Evolutionary conservation across 2,888 invertebrate genomes (phyloP).

Genomic region (Harpalus rubripes): DNA sequence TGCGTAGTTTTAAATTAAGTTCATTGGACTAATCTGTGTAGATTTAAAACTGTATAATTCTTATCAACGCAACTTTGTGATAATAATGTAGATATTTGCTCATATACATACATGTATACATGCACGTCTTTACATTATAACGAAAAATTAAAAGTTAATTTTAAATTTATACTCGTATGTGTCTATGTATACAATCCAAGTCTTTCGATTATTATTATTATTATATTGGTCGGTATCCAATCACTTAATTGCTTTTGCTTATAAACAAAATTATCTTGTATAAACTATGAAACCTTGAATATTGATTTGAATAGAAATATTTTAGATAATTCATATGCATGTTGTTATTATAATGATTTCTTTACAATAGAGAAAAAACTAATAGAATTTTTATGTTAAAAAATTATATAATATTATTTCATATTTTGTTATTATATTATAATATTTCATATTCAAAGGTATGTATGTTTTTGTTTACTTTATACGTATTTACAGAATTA

Average conservation of each 20-base stretch:
- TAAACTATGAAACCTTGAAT: background rate
- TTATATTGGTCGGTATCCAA: background rate
- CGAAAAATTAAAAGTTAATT: no score
- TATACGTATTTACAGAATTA: no score
- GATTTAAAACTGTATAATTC: background rate
- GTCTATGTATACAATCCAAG: no score
- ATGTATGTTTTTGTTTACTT: no score
- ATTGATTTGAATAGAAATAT: background rate
- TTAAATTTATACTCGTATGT: no score
- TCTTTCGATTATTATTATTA: no score
- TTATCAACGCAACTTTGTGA: background rate
- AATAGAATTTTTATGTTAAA: no score
- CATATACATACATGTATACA: background rate
- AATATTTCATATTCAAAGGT: no score
- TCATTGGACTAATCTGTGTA: background rate
- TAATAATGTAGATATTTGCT: background rate
- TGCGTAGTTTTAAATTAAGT: background rate
- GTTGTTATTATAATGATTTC: background rate
- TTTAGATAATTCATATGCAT: background rate
- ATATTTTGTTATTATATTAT: no score
- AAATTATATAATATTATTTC: no score
- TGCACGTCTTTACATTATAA: background rate
- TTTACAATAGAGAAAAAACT: no score
- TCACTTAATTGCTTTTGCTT: background rate
- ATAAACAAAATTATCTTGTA: slow-evolving; percentile 12